These are phyloP conservation scores for Anoura caudifer DNA, from an alignment of 2,113 vertebrate genomes.

Conservation along the genomic window DNA sequence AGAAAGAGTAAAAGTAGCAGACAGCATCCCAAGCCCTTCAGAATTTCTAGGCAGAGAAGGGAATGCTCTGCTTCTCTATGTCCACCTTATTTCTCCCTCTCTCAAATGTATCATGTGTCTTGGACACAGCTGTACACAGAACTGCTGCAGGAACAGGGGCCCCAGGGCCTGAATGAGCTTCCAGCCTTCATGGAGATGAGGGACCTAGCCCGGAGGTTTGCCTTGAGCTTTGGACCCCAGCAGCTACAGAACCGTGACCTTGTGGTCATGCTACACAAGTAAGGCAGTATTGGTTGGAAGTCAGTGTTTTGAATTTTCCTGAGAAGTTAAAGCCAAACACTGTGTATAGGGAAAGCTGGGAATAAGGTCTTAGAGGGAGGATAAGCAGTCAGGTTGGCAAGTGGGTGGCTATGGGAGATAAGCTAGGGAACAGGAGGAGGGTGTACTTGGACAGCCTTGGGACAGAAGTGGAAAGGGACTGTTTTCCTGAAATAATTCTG, in stretches of 20 bases:
- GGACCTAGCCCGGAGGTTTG: constrained; percentile 87
- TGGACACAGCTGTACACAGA: constrained; percentile 79
- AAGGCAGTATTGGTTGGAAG: constrained; percentile 13
- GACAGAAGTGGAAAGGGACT: not conserved
- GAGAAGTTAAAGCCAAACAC: not conserved
- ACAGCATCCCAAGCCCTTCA: not conserved
- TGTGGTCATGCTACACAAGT: constrained; percentile 87
- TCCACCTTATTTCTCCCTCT: not conserved
- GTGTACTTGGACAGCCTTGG: not conserved
- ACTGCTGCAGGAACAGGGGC: constrained; percentile 75
- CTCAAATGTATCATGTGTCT: not conserved
- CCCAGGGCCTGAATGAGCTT: constrained; percentile 25
- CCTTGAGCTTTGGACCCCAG: constrained; percentile 88
- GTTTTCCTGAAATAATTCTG: constrained; percentile 46
- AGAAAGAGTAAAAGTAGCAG: not conserved
- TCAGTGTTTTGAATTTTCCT: not conserved
- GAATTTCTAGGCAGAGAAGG: not conserved
- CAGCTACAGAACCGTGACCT: constrained; percentile 83
- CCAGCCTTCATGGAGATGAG: constrained; percentile 84
- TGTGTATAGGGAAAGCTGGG: not conserved
- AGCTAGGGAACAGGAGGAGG: not conserved
- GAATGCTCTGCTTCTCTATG: not conserved
- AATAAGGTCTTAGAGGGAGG: not conserved
- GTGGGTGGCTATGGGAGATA: not conserved
- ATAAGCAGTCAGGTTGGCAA: not conserved